These are phyloP conservation scores for Microtus ochrogaster DNA, from an alignment of 2,113 vertebrate genomes.

Conservation along the genomic window DNA sequence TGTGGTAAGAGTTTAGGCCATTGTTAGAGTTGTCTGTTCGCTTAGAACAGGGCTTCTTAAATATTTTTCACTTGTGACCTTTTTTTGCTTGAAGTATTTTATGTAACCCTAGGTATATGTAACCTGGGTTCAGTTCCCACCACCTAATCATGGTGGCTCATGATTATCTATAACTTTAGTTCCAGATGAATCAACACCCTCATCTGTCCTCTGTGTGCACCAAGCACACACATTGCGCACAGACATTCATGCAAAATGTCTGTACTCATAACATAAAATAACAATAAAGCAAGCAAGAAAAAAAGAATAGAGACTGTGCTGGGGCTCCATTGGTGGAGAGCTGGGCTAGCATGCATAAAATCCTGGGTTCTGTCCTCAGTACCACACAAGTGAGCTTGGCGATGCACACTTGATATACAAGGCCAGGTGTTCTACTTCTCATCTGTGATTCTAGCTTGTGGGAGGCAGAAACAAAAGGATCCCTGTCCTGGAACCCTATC, in stretches of 20 bases:
- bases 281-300: neutral
- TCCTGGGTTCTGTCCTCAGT: neutral
- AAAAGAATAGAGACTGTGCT: neutral
- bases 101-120: neutral
- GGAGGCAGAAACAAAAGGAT: neutral
- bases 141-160: neutral
- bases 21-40: constrained; percentile 27
- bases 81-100: neutral
- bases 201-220: neutral
- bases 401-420: neutral
- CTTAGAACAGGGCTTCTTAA: neutral
- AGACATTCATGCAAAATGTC: neutral
- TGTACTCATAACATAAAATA: neutral
- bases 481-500: neutral
- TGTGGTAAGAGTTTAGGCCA: neutral
- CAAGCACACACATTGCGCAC: neutral
- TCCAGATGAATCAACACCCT: neutral
- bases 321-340: neutral
- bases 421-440: neutral
- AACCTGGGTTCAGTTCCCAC: neutral
- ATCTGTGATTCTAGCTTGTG: neutral
- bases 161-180: neutral
- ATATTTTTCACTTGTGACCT: neutral
- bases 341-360: neutral
- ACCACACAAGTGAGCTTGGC: neutral